Percentiles rank a stretch among this genome's conserved stretches.
These are phyloP conservation scores for Agapornis canus DNA, from an alignment of 2,797 vertebrate species.

Conservation along the genomic window DNA sequence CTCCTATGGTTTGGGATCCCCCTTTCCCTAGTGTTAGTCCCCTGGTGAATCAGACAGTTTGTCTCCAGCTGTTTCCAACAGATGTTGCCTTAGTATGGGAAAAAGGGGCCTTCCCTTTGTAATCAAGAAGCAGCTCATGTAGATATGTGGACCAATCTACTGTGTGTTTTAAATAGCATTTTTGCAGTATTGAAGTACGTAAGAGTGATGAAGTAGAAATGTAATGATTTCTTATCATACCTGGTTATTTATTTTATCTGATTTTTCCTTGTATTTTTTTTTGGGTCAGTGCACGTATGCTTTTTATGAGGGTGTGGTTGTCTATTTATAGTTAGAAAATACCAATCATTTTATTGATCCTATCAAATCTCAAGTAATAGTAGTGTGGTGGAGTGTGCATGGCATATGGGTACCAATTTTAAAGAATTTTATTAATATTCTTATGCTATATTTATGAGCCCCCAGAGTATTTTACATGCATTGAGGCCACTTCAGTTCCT, in stretches of 20 bases:
- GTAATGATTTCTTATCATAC: background rate
- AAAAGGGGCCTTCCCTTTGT: background rate
- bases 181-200: background rate
- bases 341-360: background rate
- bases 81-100: background rate
- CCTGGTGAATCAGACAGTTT: background rate
- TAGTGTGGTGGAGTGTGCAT: background rate
- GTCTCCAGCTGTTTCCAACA: background rate
- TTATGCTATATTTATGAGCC: background rate
- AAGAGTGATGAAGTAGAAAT: background rate
- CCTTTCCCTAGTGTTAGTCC: background rate
- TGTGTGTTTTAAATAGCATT: background rate
- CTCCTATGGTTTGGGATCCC: background rate
- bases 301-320: background rate
- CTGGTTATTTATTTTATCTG: background rate
- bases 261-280: background rate
- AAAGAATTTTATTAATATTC: background rate
- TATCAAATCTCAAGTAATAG: background rate
- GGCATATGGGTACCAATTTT: background rate
- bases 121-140: background rate
- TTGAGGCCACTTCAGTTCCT: background rate
- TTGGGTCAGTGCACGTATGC: background rate
- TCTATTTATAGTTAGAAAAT: background rate
- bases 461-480: background rate
- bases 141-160: background rate